These are phyloP conservation scores for Alviniconcha strummeri DNA, from an alignment of 2,888 invertebrate genomes.

Conservation along the genomic window DNA sequence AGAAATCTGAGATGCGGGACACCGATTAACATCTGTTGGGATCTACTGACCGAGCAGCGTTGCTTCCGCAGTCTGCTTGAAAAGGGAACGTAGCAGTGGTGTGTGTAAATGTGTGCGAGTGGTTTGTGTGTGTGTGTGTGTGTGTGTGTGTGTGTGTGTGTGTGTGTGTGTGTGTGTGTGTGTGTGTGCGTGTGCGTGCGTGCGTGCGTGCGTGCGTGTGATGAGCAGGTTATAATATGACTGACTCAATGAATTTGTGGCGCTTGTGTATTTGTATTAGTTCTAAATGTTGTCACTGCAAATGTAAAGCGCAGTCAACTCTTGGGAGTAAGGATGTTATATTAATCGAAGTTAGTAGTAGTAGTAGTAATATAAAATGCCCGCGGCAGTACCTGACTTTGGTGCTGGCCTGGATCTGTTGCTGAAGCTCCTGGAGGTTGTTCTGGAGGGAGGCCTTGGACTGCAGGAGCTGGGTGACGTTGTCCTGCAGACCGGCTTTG, in stretches of 20 bases:
- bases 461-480: neutral
- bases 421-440: neutral
- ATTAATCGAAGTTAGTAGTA: no score
- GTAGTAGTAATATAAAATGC: no score
- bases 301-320: neutral
- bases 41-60: neutral
- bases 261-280: neutral
- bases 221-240: neutral
- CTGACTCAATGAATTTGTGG: no score
- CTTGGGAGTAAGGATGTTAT: no score
- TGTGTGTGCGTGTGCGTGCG: no score
- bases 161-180: neutral
- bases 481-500: neutral
- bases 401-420: no score
- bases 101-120: neutral
- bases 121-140: neutral
- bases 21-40: neutral
- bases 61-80: neutral
- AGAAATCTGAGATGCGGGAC: neutral
- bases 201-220: no score
- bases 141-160: no score
- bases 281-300: neutral
- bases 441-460: conserved; percentile 4
- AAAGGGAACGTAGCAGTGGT: neutral
- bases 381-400: no score